phyloP scores from a whole-genome alignment of 2,113 vertebrate genomes.

The Notiomystis cincta region DNA sequence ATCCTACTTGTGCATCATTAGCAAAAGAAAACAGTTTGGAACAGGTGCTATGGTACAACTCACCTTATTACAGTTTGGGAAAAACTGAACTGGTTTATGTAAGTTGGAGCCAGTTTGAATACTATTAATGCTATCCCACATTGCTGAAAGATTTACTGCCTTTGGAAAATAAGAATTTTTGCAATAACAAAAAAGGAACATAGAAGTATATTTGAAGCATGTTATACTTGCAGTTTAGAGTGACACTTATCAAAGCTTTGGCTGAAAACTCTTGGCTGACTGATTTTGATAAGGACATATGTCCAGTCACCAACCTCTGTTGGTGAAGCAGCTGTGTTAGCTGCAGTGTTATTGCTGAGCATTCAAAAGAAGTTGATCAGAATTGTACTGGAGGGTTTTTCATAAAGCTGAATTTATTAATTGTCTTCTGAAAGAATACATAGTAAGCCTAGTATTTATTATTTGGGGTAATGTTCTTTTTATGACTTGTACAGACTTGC shows the following conservation, averaged over 20 bases:
- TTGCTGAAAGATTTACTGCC: not conserved
- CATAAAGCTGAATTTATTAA: not conserved
- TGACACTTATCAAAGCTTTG: not conserved
- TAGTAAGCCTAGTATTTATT: not conserved
- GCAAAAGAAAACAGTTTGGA: not conserved
- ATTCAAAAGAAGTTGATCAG: not conserved
- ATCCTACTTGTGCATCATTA: not conserved
- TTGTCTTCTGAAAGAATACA: not conserved
- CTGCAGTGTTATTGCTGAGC: not conserved
- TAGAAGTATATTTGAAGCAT: not conserved
- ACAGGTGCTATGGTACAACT: not conserved
- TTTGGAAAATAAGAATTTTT: not conserved
- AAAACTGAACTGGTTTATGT: not conserved
- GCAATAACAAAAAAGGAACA: not conserved
- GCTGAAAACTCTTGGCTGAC: not conserved
- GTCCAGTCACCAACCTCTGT: not conserved
- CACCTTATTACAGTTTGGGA: not conserved
- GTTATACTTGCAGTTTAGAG: not conserved
- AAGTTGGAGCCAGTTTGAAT: not conserved
- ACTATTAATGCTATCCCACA: not conserved
- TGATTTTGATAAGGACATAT: not conserved
- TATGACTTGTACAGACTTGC: accelerated
- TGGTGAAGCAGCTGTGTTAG: not conserved
- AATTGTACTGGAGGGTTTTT: not conserved
- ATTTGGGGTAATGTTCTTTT: not conserved